A percentile compares a stretch with the other conserved stretches of the same genome.
Evolutionary conservation across 2,113 vertebrate genomes (phyloP).

Genomic region (Tetraodon nigroviridis): DNA sequence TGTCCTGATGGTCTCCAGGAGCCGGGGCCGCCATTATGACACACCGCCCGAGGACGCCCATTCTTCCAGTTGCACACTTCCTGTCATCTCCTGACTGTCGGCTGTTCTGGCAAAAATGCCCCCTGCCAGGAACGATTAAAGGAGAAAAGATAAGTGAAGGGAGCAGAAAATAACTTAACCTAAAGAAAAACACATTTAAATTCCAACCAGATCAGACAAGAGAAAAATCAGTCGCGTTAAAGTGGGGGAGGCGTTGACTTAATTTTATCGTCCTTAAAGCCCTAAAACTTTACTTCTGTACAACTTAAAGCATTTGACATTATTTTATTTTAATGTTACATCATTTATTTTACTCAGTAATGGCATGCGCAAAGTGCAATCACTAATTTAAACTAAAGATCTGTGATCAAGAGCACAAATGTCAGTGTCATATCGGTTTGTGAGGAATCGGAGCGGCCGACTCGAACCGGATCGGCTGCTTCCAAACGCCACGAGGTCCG

Average conservation of each 20-base stretch:
- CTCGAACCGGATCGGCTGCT: conserved; percentile 4
- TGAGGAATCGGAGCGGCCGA: conserved; percentile 6
- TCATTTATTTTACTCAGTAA: no score
- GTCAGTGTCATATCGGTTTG: neutral
- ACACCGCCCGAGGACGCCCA: neutral
- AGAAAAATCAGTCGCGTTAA: no score
- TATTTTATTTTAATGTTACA: no score
- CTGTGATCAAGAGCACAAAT: no score
- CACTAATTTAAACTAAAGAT: no score
- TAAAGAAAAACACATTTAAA: neutral
- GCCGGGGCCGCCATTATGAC: neutral
- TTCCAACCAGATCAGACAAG: no score
- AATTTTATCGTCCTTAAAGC: no score
- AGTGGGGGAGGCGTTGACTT: no score
- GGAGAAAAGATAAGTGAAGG: neutral
- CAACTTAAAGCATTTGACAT: no score
- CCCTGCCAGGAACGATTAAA: conserved; percentile 4
- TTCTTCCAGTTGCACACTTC: conserved; percentile 2
- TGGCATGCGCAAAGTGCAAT: no score
- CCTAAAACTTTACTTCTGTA: no score
- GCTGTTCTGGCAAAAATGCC: neutral
- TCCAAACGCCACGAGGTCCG: conserved; percentile 26
- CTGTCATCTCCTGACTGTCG: conserved; percentile 2
- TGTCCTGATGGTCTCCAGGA: neutral
- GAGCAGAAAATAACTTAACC: neutral